Conservation (phyloP, 2,888 invertebrate species). For the Himalopsyche anomala region DNA sequence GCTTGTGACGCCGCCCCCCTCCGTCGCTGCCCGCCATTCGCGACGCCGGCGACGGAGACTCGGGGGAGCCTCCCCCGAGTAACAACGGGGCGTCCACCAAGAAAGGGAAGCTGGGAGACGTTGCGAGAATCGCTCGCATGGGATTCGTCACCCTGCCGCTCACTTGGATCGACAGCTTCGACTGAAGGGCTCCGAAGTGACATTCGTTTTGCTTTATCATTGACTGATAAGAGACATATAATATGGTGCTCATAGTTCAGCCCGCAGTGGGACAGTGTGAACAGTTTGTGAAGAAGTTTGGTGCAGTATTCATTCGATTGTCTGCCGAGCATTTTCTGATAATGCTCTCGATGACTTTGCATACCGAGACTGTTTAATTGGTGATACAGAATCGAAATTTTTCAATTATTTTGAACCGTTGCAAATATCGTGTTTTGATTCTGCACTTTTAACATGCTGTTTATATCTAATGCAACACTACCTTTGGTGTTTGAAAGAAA, state of each 20-base stretch:
- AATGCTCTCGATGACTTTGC: too few species aligned
- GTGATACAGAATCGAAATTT: too few species aligned
- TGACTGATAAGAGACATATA: background rate
- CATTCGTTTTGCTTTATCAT: background rate
- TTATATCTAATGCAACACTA: too few species aligned
- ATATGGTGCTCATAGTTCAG: background rate
- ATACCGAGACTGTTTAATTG: too few species aligned
- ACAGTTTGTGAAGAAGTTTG: background rate
- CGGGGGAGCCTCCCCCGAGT: conserved; percentile 3
- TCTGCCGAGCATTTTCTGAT: background rate
- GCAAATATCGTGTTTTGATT: too few species aligned
- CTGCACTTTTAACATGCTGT: too few species aligned
- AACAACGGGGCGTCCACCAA: conserved; percentile 20
- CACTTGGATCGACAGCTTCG: conserved; percentile 31
- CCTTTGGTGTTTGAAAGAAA: too few species aligned
- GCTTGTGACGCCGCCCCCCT: conserved; percentile 77
- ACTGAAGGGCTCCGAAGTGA: background rate
- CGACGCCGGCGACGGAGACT: conserved; percentile 36
- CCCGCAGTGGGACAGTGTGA: background rate
- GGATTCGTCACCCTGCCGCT: conserved; percentile 7
- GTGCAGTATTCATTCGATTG: background rate
- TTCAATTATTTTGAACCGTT: too few species aligned
- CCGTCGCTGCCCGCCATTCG: conserved; percentile 47
- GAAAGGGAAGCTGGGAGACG: conserved; percentile 20
- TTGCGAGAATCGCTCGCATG: background rate